Percentiles rank a stretch among this genome's conserved stretches.
These are phyloP conservation scores for Pristiophorus japonicus DNA, from an alignment of 2,113 vertebrate genomes.

Conservation along the genomic window DNA sequence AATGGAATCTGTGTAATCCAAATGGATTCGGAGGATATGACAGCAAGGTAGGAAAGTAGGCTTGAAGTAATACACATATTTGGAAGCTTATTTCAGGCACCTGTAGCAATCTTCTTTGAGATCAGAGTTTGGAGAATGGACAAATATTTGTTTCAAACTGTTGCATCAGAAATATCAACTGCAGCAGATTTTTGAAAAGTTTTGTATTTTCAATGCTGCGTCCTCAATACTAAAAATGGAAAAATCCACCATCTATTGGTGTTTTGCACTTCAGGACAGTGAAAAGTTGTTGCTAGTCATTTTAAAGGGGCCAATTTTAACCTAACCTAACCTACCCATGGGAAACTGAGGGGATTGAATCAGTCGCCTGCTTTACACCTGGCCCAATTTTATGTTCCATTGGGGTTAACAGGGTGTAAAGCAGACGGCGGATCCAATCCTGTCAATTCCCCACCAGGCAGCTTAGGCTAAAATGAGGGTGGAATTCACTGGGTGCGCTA, in stretches of 20 bases:
- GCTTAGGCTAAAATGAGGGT: not conserved
- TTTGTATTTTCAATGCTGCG: not conserved
- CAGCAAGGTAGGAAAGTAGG: conserved; percentile 14
- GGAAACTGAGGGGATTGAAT: not conserved
- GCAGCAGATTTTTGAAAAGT: too few species aligned
- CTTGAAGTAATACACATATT: not conserved
- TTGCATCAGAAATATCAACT: not conserved
- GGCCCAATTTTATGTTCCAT: not conserved
- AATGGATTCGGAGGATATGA: conserved; percentile 33
- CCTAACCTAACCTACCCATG: not conserved
- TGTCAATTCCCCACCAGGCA: not conserved
- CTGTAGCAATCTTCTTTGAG: not conserved
- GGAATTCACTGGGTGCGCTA: not conserved
- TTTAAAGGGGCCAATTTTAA: not conserved
- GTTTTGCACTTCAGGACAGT: not conserved
- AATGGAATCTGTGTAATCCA: conserved; percentile 32
- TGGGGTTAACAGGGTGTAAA: not conserved
- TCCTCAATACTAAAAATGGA: not conserved
- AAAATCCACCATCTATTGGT: not conserved
- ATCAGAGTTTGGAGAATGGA: too few species aligned
- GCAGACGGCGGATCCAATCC: not conserved
- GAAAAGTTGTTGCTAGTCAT: not conserved
- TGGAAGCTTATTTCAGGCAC: not conserved
- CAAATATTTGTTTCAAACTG: too few species aligned
- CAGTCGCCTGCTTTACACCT: not conserved